phyloP scores from a whole-genome alignment of 1,140 invertebrate species.

The Musca domestica region DNA sequence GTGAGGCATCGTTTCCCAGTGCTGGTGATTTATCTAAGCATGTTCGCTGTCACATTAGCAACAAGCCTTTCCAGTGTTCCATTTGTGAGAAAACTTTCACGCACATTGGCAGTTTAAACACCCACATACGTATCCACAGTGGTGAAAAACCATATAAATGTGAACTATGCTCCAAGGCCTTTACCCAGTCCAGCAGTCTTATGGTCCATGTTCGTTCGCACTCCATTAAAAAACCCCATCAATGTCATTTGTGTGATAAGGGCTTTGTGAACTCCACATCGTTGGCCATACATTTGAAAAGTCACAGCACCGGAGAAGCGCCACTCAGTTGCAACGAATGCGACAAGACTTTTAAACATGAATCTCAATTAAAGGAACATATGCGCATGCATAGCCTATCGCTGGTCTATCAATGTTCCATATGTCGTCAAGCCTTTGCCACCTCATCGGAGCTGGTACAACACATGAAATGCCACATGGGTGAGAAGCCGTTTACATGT shows the following conservation, averaged over 20 bases:
- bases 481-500: conserved; percentile 61
- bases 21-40: conserved; percentile 62
- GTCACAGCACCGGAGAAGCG: conserved; percentile 39
- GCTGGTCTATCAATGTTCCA: conserved; percentile 58
- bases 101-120: conserved; percentile 75
- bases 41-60: conserved; percentile 57
- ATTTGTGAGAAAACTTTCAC: conserved; percentile 57
- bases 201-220: conserved; percentile 70
- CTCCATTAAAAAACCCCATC: conserved; percentile 67
- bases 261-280: conserved; percentile 52
- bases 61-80: conserved; percentile 57
- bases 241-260: conserved; percentile 61
- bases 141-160: conserved; percentile 53
- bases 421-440: conserved; percentile 62
- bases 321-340: conserved; percentile 44
- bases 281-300: conserved; percentile 46
- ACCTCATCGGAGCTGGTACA: conserved; percentile 61
- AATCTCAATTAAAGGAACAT: conserved; percentile 48
- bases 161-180: conserved; percentile 59
- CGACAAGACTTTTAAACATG: conserved; percentile 49
- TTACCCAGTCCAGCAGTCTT: conserved; percentile 69
- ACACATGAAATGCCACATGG: conserved; percentile 63
- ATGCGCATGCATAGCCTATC: conserved; percentile 48
- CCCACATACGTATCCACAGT: conserved; percentile 80
- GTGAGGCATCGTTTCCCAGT: conserved; percentile 62